phyloP scores from a whole-genome alignment of 2,797 vertebrate species.

The Bovichtus variegatus region DNA sequence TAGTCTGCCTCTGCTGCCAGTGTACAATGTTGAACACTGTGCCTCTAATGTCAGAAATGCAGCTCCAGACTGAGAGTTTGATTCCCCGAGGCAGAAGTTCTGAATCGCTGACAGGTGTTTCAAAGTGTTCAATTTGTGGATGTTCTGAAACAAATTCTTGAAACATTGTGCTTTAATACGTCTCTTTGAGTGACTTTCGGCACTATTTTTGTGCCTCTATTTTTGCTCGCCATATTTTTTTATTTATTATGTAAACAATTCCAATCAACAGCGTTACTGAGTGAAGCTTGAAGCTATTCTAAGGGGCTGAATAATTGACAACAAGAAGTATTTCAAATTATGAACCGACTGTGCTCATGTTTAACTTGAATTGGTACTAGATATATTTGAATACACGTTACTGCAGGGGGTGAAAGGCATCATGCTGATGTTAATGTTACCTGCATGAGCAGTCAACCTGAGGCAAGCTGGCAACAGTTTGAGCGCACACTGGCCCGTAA shows the following conservation, averaged over 20 bases:
- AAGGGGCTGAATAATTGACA: slow-evolving; percentile 38
- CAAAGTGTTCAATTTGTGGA: slow-evolving; percentile 80
- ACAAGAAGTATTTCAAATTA: slow-evolving; percentile 49
- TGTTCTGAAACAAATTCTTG: slow-evolving; percentile 78
- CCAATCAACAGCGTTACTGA: slow-evolving; percentile 62
- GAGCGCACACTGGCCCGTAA: not conserved
- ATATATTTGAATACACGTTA: slow-evolving; percentile 32
- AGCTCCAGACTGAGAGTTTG: slow-evolving; percentile 69
- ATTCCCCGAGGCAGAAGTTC: slow-evolving; percentile 77
- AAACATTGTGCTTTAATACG: slow-evolving; percentile 66
- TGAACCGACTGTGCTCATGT: slow-evolving; percentile 20
- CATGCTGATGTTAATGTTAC: slow-evolving; percentile 49
- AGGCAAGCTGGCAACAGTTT: slow-evolving; percentile 50
- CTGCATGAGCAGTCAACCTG: slow-evolving; percentile 52
- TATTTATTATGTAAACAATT: slow-evolving; percentile 40
- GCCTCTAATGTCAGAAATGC: slow-evolving; percentile 71
- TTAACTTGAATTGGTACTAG: slow-evolving; percentile 10
- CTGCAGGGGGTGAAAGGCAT: slow-evolving; percentile 18
- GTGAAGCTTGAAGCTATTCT: slow-evolving; percentile 46
- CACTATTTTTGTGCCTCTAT: slow-evolving; percentile 70
- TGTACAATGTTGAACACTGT: slow-evolving; percentile 56
- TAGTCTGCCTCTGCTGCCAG: slow-evolving; percentile 48
- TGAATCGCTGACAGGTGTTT: slow-evolving; percentile 78
- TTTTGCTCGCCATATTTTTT: slow-evolving; percentile 48
- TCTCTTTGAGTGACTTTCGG: slow-evolving; percentile 69